A percentile compares a stretch with the other conserved stretches of the same genome.
Evolutionary conservation across 2,888 invertebrate species (phyloP).

Genomic region (Dasysyrphus tricinctus): DNA sequence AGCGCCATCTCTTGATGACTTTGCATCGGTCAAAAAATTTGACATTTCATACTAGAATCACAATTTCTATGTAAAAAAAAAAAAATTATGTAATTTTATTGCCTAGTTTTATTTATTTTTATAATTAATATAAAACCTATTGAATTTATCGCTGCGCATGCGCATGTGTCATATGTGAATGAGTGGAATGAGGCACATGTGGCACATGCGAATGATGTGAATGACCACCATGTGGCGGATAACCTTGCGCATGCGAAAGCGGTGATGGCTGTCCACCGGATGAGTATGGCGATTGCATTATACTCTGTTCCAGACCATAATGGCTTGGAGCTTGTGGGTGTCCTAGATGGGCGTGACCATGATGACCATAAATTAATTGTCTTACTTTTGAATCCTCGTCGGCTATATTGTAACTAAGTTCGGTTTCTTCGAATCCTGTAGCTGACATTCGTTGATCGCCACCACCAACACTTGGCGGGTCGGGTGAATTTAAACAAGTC

Average conservation of each 20-base stretch:
- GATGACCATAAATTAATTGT: conserved; percentile 94
- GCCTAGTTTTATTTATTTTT: conserved; percentile 38
- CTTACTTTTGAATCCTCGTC: conserved; percentile 99
- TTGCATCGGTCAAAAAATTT: conserved; percentile 18
- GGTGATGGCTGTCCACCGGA: conserved; percentile 88
- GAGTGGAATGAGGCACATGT: conserved; percentile 86
- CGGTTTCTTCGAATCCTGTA: conserved; percentile 99
- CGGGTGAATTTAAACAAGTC: conserved; percentile 98
- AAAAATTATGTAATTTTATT: conserved; percentile 48
- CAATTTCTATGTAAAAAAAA: conserved; percentile 3
- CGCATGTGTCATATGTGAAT: conserved; percentile 87
- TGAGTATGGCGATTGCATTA: conserved; percentile 87
- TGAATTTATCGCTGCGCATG: conserved; percentile 91
- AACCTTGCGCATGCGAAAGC: conserved; percentile 84
- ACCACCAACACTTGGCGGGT: conserved; percentile 90
- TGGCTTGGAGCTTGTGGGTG: conserved; percentile 86
- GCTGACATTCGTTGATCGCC: conserved; percentile 99
- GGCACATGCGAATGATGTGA: conserved; percentile 88
- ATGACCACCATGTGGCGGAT: conserved; percentile 83
- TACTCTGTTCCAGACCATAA: conserved; percentile 89
- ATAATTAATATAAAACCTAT: conserved; percentile 14
- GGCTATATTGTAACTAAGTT: conserved; percentile 97
- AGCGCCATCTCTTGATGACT: conserved; percentile 31
- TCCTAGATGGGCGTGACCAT: conserved; percentile 88
- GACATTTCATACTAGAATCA: conserved; percentile 63